phyloP scores from a whole-genome alignment of 2,888 invertebrate species.

The Drosophila paranaensis region DNA sequence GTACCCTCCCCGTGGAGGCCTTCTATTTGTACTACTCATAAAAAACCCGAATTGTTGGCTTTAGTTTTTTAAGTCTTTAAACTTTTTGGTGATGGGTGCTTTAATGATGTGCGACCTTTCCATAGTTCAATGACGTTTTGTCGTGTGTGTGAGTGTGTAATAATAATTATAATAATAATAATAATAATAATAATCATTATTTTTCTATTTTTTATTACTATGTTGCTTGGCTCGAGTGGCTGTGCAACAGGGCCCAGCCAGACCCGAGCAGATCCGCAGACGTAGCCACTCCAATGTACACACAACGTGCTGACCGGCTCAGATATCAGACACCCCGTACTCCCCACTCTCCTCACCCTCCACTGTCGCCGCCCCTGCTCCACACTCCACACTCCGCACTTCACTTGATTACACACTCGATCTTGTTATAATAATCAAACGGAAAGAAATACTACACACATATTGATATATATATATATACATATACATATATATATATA shows the following conservation, averaged over 20 bases:
- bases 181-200: constrained; percentile 69
- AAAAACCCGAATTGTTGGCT: constrained; percentile 21
- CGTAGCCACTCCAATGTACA: constrained; percentile 75
- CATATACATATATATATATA: too few relatives aligned
- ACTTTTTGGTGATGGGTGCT: constrained; percentile 38
- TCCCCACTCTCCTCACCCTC: neutral
- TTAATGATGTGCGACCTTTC: constrained; percentile 64
- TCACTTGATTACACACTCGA: constrained; percentile 68
- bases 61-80: constrained; percentile 35
- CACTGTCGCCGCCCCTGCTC: constrained; percentile 1
- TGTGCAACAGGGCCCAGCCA: constrained; percentile 38
- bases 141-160: constrained; percentile 21
- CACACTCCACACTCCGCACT: constrained; percentile 49
- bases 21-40: constrained; percentile 66
- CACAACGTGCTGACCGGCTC: constrained; percentile 49
- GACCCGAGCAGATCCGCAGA: constrained; percentile 48
- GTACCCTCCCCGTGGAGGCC: constrained; percentile 10
- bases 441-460: constrained; percentile 55
- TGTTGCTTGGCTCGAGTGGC: constrained; percentile 59
- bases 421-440: constrained; percentile 71
- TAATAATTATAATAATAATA: constrained; percentile 6
- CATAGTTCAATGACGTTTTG: constrained; percentile 79
- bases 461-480: constrained; percentile 51
- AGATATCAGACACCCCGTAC: constrained; percentile 57
- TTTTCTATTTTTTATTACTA: constrained; percentile 67